Evolutionary conservation across 2,888 invertebrate genomes (phyloP).

Genomic region (Drosophila hawaiiensis): DNA sequence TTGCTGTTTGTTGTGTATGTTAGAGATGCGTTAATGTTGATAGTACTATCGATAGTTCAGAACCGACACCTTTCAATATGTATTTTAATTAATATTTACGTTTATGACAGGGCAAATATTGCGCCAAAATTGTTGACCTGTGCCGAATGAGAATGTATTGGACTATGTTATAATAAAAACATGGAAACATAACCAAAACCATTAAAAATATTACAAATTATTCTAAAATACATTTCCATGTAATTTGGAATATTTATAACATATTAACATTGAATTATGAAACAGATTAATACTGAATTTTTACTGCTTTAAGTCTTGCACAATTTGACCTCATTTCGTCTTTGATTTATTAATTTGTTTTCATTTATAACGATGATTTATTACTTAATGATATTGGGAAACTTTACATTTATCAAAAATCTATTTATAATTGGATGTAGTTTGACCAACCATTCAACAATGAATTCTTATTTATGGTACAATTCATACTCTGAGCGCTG

Average conservation of each 20-base stretch:
- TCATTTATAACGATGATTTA: not conserved
- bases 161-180: not conserved
- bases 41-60: conserved; percentile 25
- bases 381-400: not conserved
- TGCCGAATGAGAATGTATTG: not conserved
- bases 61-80: not conserved
- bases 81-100: conserved; percentile 3
- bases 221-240: not conserved
- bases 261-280: not conserved
- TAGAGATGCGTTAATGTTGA: conserved; percentile 8
- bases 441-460: not conserved
- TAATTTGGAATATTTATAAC: not conserved
- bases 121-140: not conserved
- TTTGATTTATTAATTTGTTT: not conserved
- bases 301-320: not conserved
- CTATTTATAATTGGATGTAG: not conserved
- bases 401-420: not conserved
- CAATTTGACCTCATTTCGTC: not conserved
- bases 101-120: not conserved
- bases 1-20: not conserved
- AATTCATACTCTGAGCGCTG: not conserved
- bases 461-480: not conserved
- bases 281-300: not conserved
- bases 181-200: not conserved
- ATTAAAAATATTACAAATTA: not conserved